Conservation (phyloP, 1,140 invertebrate species). For the Eciton burchellii region DNA sequence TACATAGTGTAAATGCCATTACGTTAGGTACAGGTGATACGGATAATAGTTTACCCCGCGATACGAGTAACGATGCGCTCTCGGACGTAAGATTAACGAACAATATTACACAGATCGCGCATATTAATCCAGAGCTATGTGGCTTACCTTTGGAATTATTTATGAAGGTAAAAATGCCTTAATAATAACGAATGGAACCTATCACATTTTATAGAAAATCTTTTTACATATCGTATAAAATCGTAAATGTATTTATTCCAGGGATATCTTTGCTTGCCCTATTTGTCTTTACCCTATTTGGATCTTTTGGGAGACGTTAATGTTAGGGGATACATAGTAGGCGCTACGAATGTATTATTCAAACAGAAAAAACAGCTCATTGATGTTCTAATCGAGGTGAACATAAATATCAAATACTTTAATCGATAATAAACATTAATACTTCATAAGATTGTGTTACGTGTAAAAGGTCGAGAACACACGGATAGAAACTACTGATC, state of each 20-base stretch:
- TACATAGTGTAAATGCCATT: constrained; percentile 81
- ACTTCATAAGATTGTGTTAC: constrained; percentile 9
- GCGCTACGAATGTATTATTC: constrained; percentile 98
- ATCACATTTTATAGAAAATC: neutral
- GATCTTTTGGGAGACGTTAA: constrained; percentile 95
- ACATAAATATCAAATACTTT: constrained; percentile 24
- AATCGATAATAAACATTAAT: constrained; percentile 8
- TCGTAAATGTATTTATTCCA: constrained; percentile 79
- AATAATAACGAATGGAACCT: neutral
- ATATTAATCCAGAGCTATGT: constrained; percentile 90
- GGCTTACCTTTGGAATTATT: constrained; percentile 96
- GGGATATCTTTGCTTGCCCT: constrained; percentile 98
- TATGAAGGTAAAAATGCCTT: constrained; percentile 88
- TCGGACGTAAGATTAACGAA: constrained; percentile 86
- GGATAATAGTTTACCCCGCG: constrained; percentile 86
- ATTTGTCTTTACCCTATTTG: constrained; percentile 97
- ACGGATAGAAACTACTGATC: constrained; percentile 95
- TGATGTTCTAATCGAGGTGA: constrained; percentile 96
- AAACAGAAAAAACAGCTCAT: constrained; percentile 97
- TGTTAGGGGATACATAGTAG: constrained; percentile 96
- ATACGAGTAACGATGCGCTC: constrained; percentile 88
- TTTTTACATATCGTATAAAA: neutral
- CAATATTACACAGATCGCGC: constrained; percentile 86
- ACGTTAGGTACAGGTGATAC: constrained; percentile 81
- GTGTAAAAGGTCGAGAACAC: constrained; percentile 88